These are phyloP conservation scores for Vollenhovia emeryi DNA, from an alignment of 1,140 invertebrate species.

Conservation along the genomic window DNA sequence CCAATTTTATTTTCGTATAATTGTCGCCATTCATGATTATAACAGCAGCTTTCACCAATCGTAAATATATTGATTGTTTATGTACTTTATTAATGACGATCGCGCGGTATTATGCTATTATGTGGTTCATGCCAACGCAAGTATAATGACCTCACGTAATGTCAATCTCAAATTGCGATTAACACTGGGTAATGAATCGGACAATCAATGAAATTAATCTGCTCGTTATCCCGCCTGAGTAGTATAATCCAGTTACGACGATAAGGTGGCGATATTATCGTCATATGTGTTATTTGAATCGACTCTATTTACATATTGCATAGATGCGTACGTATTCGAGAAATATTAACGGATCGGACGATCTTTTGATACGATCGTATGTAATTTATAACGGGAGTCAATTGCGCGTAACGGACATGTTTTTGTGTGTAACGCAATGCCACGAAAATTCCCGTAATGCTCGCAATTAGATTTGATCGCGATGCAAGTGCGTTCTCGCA, in stretches of 20 bases:
- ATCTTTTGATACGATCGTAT: background rate
- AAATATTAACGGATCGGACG: background rate
- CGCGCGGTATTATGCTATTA: background rate
- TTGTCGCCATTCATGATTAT: background rate
- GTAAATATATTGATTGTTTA: constrained; percentile 23
- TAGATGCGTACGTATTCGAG: background rate
- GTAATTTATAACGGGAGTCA: constrained; percentile 11
- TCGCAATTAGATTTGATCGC: background rate
- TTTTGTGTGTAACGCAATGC: background rate
- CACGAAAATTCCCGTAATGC: background rate
- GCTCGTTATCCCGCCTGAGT: constrained; percentile 48
- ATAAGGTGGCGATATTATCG: constrained; percentile 32
- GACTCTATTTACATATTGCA: constrained; percentile 30
- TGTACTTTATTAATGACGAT: constrained; percentile 35
- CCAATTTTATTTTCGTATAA: background rate
- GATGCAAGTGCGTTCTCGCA: background rate
- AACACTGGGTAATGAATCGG: constrained; percentile 63
- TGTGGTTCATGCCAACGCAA: constrained; percentile 9
- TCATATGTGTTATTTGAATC: background rate
- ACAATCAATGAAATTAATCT: constrained; percentile 67
- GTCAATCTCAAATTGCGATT: constrained; percentile 60
- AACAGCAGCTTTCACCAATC: background rate
- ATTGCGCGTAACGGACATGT: background rate
- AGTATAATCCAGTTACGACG: constrained; percentile 37
- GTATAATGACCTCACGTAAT: constrained; percentile 49